phyloP scores from a whole-genome alignment of 2,797 vertebrate species.

The Vipera ursinii region DNA sequence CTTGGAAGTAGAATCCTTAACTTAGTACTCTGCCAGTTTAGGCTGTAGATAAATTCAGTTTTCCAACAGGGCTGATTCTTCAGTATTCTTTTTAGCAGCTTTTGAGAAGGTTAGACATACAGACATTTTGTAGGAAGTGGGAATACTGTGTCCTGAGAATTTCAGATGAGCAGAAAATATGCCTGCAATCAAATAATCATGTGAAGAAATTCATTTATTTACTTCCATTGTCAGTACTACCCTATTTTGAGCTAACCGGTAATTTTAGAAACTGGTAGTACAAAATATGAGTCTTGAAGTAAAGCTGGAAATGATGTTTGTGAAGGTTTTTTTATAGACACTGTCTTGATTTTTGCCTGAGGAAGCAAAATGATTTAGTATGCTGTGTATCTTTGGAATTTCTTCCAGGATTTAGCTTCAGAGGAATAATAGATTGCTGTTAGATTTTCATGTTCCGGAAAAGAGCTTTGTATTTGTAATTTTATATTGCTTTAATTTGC shows the following conservation, averaged over 20 bases:
- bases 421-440: neutral
- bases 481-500: neutral
- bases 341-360: neutral
- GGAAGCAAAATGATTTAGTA: neutral
- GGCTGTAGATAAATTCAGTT: constrained; percentile 26
- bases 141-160: constrained; percentile 3
- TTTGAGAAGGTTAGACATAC: neutral
- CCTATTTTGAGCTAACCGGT: neutral
- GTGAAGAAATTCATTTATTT: neutral
- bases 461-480: neutral
- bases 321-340: neutral
- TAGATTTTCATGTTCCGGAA: neutral
- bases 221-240: neutral
- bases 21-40: constrained; percentile 23
- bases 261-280: neutral
- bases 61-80: constrained; percentile 45
- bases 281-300: neutral
- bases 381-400: neutral
- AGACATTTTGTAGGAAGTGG: neutral
- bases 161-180: constrained; percentile 32
- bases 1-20: constrained; percentile 39
- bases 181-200: neutral
- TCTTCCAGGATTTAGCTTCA: neutral
- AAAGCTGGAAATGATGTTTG: neutral
- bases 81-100: constrained; percentile 47